Evolutionary conservation across 2,888 invertebrate species (phyloP), one percentile per base, ranked within the genome.

Genomic region (Eilema griseolum): DNA sequence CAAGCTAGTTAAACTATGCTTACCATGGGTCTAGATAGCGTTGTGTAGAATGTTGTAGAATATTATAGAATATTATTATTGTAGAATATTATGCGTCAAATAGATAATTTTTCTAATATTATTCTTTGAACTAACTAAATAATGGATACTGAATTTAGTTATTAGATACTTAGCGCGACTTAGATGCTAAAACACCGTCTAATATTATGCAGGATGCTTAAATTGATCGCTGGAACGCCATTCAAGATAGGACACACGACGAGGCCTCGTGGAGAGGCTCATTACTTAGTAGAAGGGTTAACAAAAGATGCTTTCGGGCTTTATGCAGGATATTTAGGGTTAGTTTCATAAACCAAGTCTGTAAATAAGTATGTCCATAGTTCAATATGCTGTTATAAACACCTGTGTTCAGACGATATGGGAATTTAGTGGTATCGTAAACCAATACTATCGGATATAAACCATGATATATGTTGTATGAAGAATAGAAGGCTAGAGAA

Each of bases 231-330:
- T 56, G 24, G 46, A 56, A 31, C 5, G 33, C 37, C 20, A 33
- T 23, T 56, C 31, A 62, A 57, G 62, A 68, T 67, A 62, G 61
- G 62, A 26, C 4, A 61, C 52, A 61, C n/a, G 61, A 60, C 46
- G 59, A 24, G 24, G 26, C 24, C 52, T 62, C 23, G 24, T 16
- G 11, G 24, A 31, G 23, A 52, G 52, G 11, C 24, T 16, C 33
- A 7, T 62, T 33, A 24, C 23, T 57, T 66, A 57, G 33, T 33
- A 33, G 61, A 62, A 56, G 23, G 67, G 20, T 63, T 60, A 60
- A 68, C 61, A n/a, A 67, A 12, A 61, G 52, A 61, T 67, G 61
- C 20, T 60, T 46, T 41, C 14, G 28, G 26, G 26, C 23, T 60
- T 24, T 41, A 66, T 26, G 12, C 28, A 26, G 20, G 46, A 10